Evolutionary conservation across 2,888 invertebrate genomes (phyloP), one percentile per base, ranked within the genome.

Genomic region (Sarcophaga carnaria): DNA sequence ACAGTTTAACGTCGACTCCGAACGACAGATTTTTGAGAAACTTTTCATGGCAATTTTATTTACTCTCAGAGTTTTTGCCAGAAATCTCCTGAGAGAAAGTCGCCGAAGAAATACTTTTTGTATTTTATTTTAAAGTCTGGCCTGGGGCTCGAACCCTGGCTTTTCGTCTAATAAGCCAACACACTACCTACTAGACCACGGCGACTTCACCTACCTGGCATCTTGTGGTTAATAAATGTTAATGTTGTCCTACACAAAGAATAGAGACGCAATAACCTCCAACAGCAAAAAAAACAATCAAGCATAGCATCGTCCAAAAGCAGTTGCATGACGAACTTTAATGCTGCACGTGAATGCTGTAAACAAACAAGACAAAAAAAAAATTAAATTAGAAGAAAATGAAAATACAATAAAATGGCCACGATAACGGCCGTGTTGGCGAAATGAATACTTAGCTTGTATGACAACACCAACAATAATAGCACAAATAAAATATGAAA

Each of bases 221-320:
- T 69, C 84, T 84, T 87, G 79, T 70, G 84, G 82, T 69, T 76
- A 80, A 82, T 76, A 76, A 82, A 80, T 80, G 49, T 76, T 80
- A 82, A 37, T 82, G 72, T 10, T 64, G 70, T 6, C 74, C 37
- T 37, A 37, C 37, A 37, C 37, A 37, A 37, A 37, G 37, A 63
- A 47, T 17, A 37, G 45, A 12, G 20, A 20, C 6, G 27, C 72
- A 45, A n/a, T 12, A 27, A 76, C 5, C 12, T 25, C 0, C 54
- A 70, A 59, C 1, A 47, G 20, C 69, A 37, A 8, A 10, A 37
- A 74, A 60, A 11, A 62, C 49, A 49, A 49, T 62, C 70, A 79
- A 75, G n/a, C 76, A 67, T 75, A 45, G 20, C 62, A 79, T 22
- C 37, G 66, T 20, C n/a, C 75, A 54, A 54, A 17, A 66, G 8